Base-by-base conservation (phyloP, 35 echinoderm and acorn worm species). In the Diadema setosum region DNA sequence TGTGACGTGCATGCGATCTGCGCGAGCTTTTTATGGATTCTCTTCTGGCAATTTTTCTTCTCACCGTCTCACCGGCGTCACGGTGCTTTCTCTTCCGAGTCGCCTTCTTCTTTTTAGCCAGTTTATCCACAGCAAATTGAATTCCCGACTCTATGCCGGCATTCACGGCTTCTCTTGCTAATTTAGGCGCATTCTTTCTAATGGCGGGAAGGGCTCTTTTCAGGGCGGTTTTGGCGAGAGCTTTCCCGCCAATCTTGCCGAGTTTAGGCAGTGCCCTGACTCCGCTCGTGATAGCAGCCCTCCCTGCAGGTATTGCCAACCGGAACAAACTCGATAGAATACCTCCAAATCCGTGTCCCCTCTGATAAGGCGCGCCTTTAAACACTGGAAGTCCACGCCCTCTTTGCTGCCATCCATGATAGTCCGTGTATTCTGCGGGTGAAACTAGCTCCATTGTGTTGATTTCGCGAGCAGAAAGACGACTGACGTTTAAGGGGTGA, bases 321-420 rank as follows among this genome's bases (percentile, higher is more conserved):
- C 75, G 58, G 20, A 93, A 88, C 11, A 82, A 16, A 12, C 91
- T 74, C 2, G 74, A 52, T 0, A 93, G 45, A 24, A 93, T 43
- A 21, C 91, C 91, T 33, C 93, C 93, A 3, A 94, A 45, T 42
- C 86, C 91, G 45, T 83, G 84, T 3, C 91, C 91, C 25, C 37
- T 34, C 45, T 93, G 85, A n/a, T n/a, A n/a, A 70, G 44, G 64
- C 18, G 8, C 14, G 14, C 55, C 18, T 3, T 85, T 85, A 0
- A 9, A 31, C 39, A 87, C 87, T 25, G 83, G 73, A 18, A 85
- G 91, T 44, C 81, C 25, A 48, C 83, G 50, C 27, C 11, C 26
- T 52, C 91, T 80, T 6, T 81, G 84, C 41, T 87, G 91, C 0
- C 60, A 16, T 0, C 65, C 16, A 34, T 93, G 88, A 58, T 93